Evolutionary conservation across 2,797 vertebrate genomes (phyloP).

Genomic region (Tokudaia tokunoshimensis): DNA sequence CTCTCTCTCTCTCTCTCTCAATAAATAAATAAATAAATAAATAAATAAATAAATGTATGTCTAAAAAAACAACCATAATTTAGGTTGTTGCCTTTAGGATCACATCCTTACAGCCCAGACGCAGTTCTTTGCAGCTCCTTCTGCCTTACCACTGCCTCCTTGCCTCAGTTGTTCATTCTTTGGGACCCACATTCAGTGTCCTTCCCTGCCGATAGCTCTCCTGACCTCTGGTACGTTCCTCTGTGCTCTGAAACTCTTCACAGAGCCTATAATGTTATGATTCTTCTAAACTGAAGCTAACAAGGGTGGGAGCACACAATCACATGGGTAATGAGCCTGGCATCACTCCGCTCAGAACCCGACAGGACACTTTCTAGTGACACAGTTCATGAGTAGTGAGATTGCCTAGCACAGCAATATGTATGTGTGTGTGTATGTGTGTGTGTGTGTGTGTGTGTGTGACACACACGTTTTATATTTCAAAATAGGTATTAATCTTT

Average conservation of each 20-base stretch:
- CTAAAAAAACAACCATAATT: not conserved
- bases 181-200: not conserved
- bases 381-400: not conserved
- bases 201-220: not conserved
- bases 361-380: not conserved
- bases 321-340: not conserved
- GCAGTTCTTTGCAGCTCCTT: not conserved
- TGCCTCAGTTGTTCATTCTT: not conserved
- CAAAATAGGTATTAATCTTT: constrained; percentile 33
- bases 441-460: too few relatives aligned
- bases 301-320: too few relatives aligned
- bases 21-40: not conserved
- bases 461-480: constrained; percentile 44
- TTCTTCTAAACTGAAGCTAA: not conserved
- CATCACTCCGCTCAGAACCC: not conserved
- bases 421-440: too few relatives aligned
- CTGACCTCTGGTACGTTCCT: fast-evolving
- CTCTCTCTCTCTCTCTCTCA: not conserved
- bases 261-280: not conserved
- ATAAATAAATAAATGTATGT: too few relatives aligned
- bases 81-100: not conserved
- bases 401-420: not conserved
- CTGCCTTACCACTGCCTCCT: not conserved
- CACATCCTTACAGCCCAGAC: not conserved
- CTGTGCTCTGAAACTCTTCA: not conserved